Conservation (phyloP, 2,113 vertebrate species). For the Stegostoma tigrinum region DNA sequence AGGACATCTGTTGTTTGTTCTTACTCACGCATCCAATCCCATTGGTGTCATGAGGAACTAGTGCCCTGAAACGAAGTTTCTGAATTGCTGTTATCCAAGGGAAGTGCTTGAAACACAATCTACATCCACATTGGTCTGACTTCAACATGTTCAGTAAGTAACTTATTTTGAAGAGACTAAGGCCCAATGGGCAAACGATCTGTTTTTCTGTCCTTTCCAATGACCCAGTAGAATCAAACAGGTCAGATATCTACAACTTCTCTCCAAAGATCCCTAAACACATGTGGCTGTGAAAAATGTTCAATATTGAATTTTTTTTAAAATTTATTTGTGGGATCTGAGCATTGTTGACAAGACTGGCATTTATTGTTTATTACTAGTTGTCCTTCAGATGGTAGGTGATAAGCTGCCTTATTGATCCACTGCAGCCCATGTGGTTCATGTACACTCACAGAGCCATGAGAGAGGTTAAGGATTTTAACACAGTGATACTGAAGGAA, state of each 20-base stretch:
- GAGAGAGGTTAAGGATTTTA: too few species aligned
- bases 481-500: too few species aligned
- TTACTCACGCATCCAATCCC: not conserved
- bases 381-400: too few species aligned
- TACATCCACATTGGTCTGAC: not conserved
- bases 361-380: too few species aligned
- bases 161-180: not conserved
- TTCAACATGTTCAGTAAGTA: not conserved
- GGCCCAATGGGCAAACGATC: not conserved
- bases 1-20: not conserved
- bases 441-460: too few species aligned
- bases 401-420: too few species aligned
- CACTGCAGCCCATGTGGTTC: too few species aligned
- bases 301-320: not conserved
- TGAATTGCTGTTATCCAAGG: not conserved
- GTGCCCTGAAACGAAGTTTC: not conserved
- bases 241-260: not conserved
- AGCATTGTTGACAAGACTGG: too few species aligned
- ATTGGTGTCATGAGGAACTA: not conserved
- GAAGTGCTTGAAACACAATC: not conserved
- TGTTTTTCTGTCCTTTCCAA: not conserved
- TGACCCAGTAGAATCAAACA: not conserved
- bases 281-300: not conserved
- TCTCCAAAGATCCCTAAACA: not conserved
- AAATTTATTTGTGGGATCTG: too few species aligned